phyloP scores from a whole-genome alignment of 2,113 vertebrate species.

The Limnothrissa miodon region DNA sequence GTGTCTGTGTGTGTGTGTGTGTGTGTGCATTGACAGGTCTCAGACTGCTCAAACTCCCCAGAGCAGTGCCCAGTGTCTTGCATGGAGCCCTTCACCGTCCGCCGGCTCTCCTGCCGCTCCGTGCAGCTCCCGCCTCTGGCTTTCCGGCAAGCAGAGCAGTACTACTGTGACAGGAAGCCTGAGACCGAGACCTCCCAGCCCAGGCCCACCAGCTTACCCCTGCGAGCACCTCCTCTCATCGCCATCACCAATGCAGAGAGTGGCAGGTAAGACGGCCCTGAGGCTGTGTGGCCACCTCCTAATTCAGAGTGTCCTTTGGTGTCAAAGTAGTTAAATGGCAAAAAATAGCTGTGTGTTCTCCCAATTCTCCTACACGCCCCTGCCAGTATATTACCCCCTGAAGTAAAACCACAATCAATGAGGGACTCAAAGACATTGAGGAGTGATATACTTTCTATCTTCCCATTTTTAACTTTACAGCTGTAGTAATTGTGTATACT shows the following conservation, averaged over 20 bases:
- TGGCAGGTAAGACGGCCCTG: constrained; percentile 79
- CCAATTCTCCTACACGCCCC: neutral
- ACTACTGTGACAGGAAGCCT: constrained; percentile 79
- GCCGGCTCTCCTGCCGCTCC: constrained; percentile 84
- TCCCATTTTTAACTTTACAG: too few relatives aligned
- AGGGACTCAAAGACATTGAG: neutral
- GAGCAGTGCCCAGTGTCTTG: constrained; percentile 72
- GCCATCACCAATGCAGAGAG: constrained; percentile 90
- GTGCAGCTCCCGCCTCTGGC: constrained; percentile 89
- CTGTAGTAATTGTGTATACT: neutral
- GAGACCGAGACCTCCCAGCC: constrained; percentile 72
- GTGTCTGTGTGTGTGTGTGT: neutral
- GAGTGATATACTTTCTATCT: neutral
- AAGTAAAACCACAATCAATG: neutral
- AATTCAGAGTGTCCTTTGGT: neutral
- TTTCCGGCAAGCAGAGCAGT: constrained; percentile 89
- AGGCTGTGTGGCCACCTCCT: neutral
- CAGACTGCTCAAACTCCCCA: constrained; percentile 76
- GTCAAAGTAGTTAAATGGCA: neutral
- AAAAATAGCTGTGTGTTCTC: neutral
- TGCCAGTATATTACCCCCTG: neutral
- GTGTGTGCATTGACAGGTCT: constrained; percentile 68
- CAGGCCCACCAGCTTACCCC: constrained; percentile 83
- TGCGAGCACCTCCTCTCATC: constrained; percentile 87
- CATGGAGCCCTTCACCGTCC: constrained; percentile 84